Percentiles rank a stretch among this genome's conserved stretches.
Conservation (phyloP, 64 coral and sea anemone species). For the Catalaphyllia jardinei region DNA sequence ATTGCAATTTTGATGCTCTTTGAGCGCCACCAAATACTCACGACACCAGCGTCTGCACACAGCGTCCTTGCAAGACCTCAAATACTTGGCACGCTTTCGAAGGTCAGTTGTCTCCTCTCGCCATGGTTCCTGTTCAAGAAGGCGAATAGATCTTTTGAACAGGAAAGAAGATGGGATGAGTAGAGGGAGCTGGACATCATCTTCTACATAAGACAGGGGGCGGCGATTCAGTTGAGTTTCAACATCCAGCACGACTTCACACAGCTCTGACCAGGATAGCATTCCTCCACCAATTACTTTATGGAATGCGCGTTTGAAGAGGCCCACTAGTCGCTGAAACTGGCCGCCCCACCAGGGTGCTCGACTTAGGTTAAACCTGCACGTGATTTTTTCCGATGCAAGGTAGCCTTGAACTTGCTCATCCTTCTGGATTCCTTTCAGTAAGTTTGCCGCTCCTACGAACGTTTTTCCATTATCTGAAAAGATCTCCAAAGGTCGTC, state of each 20-base stretch:
- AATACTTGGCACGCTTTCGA: too few relatives aligned
- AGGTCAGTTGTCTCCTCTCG: too few relatives aligned
- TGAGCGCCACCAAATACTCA: too few relatives aligned
- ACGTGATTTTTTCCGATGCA: conserved; percentile 18
- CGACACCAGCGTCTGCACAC: too few relatives aligned
- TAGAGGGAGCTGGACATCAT: too few relatives aligned
- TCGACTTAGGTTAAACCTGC: conserved; percentile 55
- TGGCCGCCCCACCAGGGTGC: conserved; percentile 60
- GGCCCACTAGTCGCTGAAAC: conserved; percentile 53
- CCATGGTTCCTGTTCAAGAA: too few relatives aligned
- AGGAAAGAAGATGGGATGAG: too few relatives aligned
- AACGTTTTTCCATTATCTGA: conserved; percentile 68
- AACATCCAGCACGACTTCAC: conserved; percentile 37
- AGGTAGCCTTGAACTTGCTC: conserved; percentile 9
- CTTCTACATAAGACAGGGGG: neutral
- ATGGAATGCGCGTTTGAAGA: conserved; percentile 51
- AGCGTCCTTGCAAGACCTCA: too few relatives aligned
- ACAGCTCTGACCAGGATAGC: conserved; percentile 46
- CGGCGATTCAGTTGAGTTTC: conserved; percentile 45
- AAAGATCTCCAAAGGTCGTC: conserved; percentile 33
- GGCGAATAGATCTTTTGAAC: too few relatives aligned
- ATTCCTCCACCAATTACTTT: conserved; percentile 40
- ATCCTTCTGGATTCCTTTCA: conserved; percentile 24
- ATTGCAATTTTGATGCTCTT: too few relatives aligned
- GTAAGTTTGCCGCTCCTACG: conserved; percentile 43